phyloP scores from a whole-genome alignment of 2,113 vertebrate genomes.

The Chlorodrepanis virens region DNA sequence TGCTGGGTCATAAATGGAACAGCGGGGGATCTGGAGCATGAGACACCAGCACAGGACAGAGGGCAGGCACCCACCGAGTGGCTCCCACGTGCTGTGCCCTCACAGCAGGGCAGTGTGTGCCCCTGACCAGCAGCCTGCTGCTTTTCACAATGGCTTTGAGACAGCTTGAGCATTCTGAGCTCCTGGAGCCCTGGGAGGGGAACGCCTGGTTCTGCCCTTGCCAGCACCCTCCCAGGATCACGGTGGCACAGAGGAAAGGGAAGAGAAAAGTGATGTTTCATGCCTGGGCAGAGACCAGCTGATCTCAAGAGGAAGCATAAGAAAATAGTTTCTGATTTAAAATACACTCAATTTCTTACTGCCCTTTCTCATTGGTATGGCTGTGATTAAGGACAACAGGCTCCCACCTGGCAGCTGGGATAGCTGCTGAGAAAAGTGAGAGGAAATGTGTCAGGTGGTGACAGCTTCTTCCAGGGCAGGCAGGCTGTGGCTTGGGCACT shows the following conservation, averaged over 20 bases:
- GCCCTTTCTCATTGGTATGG: not conserved
- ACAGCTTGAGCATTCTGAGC: not conserved
- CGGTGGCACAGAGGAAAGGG: not conserved
- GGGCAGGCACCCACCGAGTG: not conserved
- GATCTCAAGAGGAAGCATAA: not conserved
- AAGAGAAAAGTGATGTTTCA: not conserved
- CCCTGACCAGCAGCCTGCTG: not conserved
- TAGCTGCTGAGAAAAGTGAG: not conserved
- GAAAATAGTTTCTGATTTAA: not conserved
- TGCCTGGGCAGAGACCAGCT: not conserved
- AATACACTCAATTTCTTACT: not conserved
- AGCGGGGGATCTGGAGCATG: fast-evolving
- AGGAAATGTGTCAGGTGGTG: not conserved
- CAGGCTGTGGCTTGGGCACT: not conserved
- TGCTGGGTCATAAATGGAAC: not conserved
- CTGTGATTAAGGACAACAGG: not conserved
- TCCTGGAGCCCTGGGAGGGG: not conserved
- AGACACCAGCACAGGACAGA: not conserved
- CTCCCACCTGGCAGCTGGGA: not conserved
- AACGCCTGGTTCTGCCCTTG: not conserved
- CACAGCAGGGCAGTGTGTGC: not conserved
- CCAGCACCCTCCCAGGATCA: not conserved
- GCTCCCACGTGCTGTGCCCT: not conserved
- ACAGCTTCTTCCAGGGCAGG: not conserved
- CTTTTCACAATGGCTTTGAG: not conserved